phyloP scores from a whole-genome alignment of 2,888 invertebrate species.

The Isotomurus palustris region DNA sequence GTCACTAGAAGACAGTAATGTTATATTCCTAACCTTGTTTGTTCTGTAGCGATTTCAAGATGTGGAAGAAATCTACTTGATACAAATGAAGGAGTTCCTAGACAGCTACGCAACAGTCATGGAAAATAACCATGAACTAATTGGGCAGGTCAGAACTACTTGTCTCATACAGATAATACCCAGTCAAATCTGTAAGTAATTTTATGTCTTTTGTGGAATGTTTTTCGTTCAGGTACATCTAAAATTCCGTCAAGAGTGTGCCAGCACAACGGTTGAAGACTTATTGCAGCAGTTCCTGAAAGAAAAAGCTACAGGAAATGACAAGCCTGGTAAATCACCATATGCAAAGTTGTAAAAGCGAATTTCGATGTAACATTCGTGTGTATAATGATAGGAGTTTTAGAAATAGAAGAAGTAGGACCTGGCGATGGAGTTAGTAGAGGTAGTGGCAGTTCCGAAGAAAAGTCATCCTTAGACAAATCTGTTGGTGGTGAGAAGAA shows the following conservation, averaged over 20 bases:
- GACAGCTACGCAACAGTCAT: slow-evolving; percentile 80
- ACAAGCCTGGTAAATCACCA: slow-evolving; percentile 75
- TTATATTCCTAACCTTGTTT: slow-evolving; percentile 14
- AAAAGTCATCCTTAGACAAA: slow-evolving; percentile 62
- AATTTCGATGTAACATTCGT: not conserved
- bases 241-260: slow-evolving; percentile 86
- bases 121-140: slow-evolving; percentile 82
- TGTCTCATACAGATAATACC: not conserved
- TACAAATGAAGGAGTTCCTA: slow-evolving; percentile 92
- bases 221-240: slow-evolving; percentile 67
- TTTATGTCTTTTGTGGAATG: not conserved
- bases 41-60: slow-evolving; percentile 76
- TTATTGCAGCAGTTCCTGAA: slow-evolving; percentile 85
- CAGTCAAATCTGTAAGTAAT: not conserved
- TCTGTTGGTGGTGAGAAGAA: slow-evolving; percentile 44
- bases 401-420: slow-evolving; percentile 53
- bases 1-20: slow-evolving; percentile 5
- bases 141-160: slow-evolving; percentile 69
- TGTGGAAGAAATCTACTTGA: slow-evolving; percentile 84
- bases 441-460: slow-evolving; percentile 42
- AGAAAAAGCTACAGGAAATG: slow-evolving; percentile 86
- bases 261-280: slow-evolving; percentile 87
- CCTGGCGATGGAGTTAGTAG: slow-evolving; percentile 36
- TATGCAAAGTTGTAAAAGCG: not conserved
- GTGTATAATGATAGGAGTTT: slow-evolving; percentile 49